Evolutionary conservation across 30 jellyfish, hydroid and myxozoan species (phyloP).

Genomic region (Aurelia aurita): DNA sequence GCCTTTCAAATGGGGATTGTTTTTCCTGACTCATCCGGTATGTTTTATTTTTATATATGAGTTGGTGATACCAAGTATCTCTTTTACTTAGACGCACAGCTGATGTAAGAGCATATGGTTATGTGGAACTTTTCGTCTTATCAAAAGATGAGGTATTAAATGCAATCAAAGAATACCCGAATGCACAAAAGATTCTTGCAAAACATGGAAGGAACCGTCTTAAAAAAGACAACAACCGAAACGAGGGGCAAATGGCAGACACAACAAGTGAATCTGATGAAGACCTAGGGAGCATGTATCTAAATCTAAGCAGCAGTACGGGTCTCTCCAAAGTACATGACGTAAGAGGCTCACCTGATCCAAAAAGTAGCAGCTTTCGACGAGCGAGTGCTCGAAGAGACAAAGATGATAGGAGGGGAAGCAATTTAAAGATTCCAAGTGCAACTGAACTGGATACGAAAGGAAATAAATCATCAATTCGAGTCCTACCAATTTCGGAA

Average conservation of each 20-base stretch:
- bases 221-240: conserved; percentile 64
- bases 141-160: conserved; percentile 90
- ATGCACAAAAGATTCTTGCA: conserved; percentile 88
- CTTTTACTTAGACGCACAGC: conserved; percentile 85
- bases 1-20: no score
- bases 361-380: conserved; percentile 48
- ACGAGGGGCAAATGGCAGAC: conserved; percentile 78
- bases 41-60: no score
- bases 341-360: conserved; percentile 15
- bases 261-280: conserved; percentile 74
- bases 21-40: no score
- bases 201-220: conserved; percentile 87
- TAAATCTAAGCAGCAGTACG: conserved; percentile 13
- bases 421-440: conserved; percentile 6
- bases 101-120: conserved; percentile 92
- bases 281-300: conserved; percentile 39
- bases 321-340: conserved; percentile 16
- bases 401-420: conserved; percentile 20
- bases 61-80: no score
- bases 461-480: not conserved
- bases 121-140: conserved; percentile 89
- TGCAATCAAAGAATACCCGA: conserved; percentile 89
- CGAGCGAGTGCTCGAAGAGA: conserved; percentile 26
- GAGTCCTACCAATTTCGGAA: conserved; percentile 5
- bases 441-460: conserved; percentile 36